Percentiles rank a stretch among this genome's conserved stretches.
These are phyloP conservation scores for Acanthis flammea DNA, from an alignment of 2,797 vertebrate genomes.

Conservation along the genomic window DNA sequence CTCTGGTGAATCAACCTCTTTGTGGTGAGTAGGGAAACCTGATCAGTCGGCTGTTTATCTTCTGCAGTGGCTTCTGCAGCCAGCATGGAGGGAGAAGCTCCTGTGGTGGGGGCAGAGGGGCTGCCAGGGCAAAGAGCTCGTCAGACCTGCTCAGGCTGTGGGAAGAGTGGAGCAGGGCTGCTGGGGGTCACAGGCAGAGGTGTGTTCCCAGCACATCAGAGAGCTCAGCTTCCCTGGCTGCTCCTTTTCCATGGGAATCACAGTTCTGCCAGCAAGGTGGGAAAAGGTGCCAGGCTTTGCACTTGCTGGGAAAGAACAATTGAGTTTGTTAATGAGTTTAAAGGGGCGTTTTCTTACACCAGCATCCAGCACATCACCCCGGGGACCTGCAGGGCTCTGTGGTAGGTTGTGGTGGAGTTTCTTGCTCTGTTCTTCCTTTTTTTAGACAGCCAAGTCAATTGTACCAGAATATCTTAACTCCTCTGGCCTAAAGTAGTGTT, in stretches of 20 bases:
- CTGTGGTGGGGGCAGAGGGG: neutral
- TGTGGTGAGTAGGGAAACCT: slow-evolving; percentile 53
- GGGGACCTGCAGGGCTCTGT: neutral
- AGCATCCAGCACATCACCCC: neutral
- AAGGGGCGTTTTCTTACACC: neutral
- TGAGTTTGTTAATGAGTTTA: neutral
- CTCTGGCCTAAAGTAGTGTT: neutral
- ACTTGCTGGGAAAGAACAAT: neutral
- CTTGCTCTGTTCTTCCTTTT: neutral
- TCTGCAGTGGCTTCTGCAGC: neutral
- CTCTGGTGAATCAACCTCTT: slow-evolving; percentile 48
- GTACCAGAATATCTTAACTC: slow-evolving; percentile 1
- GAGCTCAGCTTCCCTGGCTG: neutral
- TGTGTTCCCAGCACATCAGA: neutral
- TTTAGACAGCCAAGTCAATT: neutral
- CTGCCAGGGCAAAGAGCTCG: neutral
- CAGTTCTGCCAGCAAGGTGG: neutral
- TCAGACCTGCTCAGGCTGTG: neutral
- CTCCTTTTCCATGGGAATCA: rapidly evolving
- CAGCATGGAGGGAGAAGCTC: neutral
- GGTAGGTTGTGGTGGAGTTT: neutral
- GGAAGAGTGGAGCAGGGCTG: neutral
- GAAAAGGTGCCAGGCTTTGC: neutral
- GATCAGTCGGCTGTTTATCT: slow-evolving; percentile 33
- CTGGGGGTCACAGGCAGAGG: neutral